phyloP scores from a whole-genome alignment of 2,797 vertebrate species.

The Mallotus villosus region DNA sequence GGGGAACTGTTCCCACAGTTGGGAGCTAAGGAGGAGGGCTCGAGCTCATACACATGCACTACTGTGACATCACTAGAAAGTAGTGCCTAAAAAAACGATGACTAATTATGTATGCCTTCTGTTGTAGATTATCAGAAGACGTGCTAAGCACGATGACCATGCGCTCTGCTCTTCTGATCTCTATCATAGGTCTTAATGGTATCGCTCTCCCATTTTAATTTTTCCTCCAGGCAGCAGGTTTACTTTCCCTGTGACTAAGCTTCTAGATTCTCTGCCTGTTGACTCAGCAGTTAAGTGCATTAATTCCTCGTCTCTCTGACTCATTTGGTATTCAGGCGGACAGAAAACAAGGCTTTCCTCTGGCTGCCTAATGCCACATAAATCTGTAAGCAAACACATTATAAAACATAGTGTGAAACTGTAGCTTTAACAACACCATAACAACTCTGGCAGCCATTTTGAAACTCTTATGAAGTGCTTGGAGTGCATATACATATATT shows the following conservation, averaged over 20 bases:
- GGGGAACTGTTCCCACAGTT: constrained; percentile 7
- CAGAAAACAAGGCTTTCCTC: constrained; percentile 54
- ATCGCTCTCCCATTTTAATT: constrained; percentile 61
- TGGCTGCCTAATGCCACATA: constrained; percentile 50
- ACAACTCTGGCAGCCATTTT: constrained; percentile 44
- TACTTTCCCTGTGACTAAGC: constrained; percentile 55
- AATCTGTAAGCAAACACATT: constrained; percentile 62
- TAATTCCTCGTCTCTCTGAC: constrained; percentile 54
- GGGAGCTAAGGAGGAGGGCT: constrained; percentile 7
- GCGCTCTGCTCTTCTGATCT: constrained; percentile 37
- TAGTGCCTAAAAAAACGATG: constrained; percentile 57
- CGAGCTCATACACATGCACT: constrained; percentile 63
- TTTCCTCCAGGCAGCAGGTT: constrained; percentile 53
- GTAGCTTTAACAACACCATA: constrained; percentile 39
- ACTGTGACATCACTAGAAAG: constrained; percentile 54
- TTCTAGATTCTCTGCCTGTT: constrained; percentile 56
- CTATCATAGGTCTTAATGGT: constrained; percentile 42
- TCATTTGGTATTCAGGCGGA: constrained; percentile 53
- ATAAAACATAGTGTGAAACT: constrained; percentile 53
- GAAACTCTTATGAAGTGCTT: constrained; percentile 36
- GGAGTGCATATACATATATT: constrained; percentile 47
- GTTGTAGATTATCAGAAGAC: constrained; percentile 58
- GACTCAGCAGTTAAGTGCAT: constrained; percentile 72
- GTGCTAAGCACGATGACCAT: constrained; percentile 59
- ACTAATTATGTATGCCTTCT: constrained; percentile 70